Percentiles rank a stretch among this genome's conserved stretches.
Conservation (phyloP, 2,888 invertebrate species). For the Lagria hirta region DNA sequence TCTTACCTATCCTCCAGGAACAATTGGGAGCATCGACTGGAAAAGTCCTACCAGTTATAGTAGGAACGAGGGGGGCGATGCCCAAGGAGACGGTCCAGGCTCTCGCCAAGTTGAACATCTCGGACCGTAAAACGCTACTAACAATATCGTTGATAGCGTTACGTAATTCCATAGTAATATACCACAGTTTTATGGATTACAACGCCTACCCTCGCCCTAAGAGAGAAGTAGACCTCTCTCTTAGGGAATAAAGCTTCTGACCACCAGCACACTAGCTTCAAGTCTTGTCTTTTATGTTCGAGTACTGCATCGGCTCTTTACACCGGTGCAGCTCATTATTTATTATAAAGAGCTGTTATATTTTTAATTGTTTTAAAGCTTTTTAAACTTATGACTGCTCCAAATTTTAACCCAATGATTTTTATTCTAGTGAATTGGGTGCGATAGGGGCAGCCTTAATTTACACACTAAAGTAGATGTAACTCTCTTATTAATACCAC, state of each 20-base stretch:
- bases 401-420: no score
- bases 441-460: no score
- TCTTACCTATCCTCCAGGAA: conserved; percentile 30
- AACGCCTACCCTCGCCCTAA: conserved; percentile 28
- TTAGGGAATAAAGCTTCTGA: conserved; percentile 2
- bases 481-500: no score
- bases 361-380: no score
- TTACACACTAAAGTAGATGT: no score
- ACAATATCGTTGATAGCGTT: conserved; percentile 40
- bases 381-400: no score
- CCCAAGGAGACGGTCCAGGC: conserved; percentile 35
- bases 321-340: no score
- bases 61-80: conserved; percentile 43
- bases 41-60: conserved; percentile 40
- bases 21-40: conserved; percentile 15
- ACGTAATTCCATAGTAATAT: conserved; percentile 38
- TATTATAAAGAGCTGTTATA: no score
- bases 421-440: no score
- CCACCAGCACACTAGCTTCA: no score
- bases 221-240: conserved; percentile 1
- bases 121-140: conserved; percentile 19
- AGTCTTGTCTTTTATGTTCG: no score
- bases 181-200: conserved; percentile 40
- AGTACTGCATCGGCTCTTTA: no score
- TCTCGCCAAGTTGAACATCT: conserved; percentile 29